Base-by-base conservation (phyloP, 30 jellyfish, hydroid and myxozoan species). In the Cassiopea xamachana region DNA sequence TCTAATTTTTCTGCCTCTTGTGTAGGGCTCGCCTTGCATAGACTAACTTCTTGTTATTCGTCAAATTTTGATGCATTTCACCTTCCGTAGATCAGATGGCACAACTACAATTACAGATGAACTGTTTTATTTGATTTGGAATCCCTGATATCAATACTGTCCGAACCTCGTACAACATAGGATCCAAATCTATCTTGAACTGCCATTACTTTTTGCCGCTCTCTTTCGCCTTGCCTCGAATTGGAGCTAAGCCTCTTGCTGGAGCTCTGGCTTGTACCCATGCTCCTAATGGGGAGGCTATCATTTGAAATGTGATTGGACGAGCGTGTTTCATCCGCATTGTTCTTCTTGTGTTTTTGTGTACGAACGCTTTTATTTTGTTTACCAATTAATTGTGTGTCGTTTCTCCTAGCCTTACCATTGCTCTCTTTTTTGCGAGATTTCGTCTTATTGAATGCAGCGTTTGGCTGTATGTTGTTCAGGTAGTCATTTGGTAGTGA, bases 401-500 rank as follows among this genome's bases (percentile, higher is more conserved):
- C 86, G 43, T 59, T 79, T 58, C 55, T 77, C 80, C 70, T 69
- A 1, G 83, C 19, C 75, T 88, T 69, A 44, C 73, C 69, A 60
- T 87, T 78, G 55, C 81, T 43, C 9, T 67, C 72, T 44, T 46
- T 79, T 68, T 73, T 74, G 18, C 83, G 48, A 50, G 76, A 6
- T 50, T 82, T 49, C 85, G 49, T 83, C 51, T 83, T 83, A 69
- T 70, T 83, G 19, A 69, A 12, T 19, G 85, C 79, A 16, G 70
- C 19, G 4, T 69, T 79, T n/a, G 80, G 87, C 12, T 88, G 90
- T 9, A 88, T 48, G 58, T 45, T 47, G 67, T 88, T 88, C 59
- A 73, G 18, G 27, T 77, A 87, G 4, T 82, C 70, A 62, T 88
- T 82, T 70, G 95, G 95, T 68, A 88, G 62, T 43, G 95, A 88